phyloP scores from a whole-genome alignment of 2,113 vertebrate species.

The Festucalex cinctus region DNA sequence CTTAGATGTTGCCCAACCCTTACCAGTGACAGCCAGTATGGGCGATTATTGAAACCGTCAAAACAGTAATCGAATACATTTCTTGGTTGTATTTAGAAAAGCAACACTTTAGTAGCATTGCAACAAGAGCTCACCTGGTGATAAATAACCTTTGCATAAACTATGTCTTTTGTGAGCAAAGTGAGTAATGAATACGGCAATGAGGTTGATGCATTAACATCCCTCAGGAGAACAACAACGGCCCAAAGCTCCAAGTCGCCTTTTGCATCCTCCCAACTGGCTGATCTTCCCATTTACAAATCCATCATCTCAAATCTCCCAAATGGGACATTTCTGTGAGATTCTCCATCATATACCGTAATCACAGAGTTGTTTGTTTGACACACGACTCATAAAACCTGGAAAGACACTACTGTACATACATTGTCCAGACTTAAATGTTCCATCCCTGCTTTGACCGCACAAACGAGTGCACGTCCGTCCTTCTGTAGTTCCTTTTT shows the following conservation, averaged over 20 bases:
- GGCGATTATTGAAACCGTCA: too few species aligned
- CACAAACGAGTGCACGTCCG: slow-evolving; percentile 1
- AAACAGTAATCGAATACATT: too few species aligned
- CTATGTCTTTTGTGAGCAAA: slow-evolving; percentile 6
- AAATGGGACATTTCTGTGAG: slow-evolving; percentile 47
- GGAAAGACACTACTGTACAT: slow-evolving; percentile 2
- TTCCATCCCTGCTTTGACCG: slow-evolving; percentile 2
- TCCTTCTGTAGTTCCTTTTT: slow-evolving; percentile 12
- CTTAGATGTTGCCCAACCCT: too few species aligned
- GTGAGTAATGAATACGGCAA: slow-evolving; percentile 12
- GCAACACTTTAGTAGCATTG: neutral
- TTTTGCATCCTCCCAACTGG: slow-evolving; percentile 28
- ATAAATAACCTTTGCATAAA: slow-evolving; percentile 11
- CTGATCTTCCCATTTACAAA: slow-evolving; percentile 50
- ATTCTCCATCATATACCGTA: slow-evolving; percentile 26
- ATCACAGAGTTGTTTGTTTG: slow-evolving; percentile 36
- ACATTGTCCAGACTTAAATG: too few species aligned
- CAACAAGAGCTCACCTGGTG: neutral
- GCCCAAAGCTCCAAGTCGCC: slow-evolving; percentile 7
- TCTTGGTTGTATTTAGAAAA: neutral
- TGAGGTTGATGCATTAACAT: slow-evolving; percentile 28
- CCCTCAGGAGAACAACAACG: slow-evolving; percentile 23
- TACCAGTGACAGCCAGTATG: too few species aligned
- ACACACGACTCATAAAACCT: slow-evolving; percentile 17
- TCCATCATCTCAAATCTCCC: slow-evolving; percentile 46